Evolutionary conservation across 2,888 invertebrate species (phyloP).

Genomic region (Philaethria dido): DNA sequence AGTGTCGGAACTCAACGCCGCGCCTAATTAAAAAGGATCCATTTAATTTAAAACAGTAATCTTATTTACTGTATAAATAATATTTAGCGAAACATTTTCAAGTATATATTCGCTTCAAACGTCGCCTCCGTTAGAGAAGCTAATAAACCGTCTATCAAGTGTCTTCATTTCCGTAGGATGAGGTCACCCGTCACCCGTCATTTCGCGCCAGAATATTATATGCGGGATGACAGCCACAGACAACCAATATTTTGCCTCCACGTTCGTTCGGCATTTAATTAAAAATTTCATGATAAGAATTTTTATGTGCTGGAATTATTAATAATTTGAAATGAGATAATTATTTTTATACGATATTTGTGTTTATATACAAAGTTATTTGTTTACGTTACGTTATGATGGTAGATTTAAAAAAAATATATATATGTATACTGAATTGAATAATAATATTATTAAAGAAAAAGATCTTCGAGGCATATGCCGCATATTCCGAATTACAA

Average conservation of each 20-base stretch:
- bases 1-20: no score
- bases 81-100: slow-evolving; percentile 10
- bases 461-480: no score
- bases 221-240: slow-evolving; percentile 44
- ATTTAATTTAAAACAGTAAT: background rate
- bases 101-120: slow-evolving; percentile 10
- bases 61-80: slow-evolving; percentile 2
- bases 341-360: background rate
- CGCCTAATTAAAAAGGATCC: no score
- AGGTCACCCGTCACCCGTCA: slow-evolving; percentile 47
- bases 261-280: background rate
- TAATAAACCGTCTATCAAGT: slow-evolving; percentile 38
- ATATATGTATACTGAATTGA: no score
- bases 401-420: no score
- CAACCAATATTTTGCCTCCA: slow-evolving; percentile 19
- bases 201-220: slow-evolving; percentile 47
- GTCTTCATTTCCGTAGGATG: slow-evolving; percentile 50
- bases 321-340: background rate
- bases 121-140: slow-evolving; percentile 21
- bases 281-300: background rate
- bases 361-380: background rate
- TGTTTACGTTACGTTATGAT: no score
- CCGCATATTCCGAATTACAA: no score
- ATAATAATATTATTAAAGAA: no score
- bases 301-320: background rate